Evolutionary conservation across 2,797 vertebrate genomes (phyloP), one percentile per base, ranked within the genome.

Genomic region (Arctocebus calabarensis): DNA sequence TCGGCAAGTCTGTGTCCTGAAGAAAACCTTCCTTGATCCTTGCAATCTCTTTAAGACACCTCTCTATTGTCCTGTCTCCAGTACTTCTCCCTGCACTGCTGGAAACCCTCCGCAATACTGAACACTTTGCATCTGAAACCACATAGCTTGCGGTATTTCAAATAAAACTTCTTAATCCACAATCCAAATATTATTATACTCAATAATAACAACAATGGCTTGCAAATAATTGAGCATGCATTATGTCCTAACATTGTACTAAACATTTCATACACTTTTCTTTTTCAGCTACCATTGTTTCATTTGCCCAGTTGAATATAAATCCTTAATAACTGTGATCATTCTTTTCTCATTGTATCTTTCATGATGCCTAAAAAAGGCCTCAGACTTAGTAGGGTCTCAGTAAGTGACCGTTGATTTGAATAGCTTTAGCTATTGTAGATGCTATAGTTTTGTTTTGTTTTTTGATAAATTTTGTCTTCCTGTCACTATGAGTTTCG

Each of bases 401-500:
- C 92, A 88, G 9, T 77, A 74, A 95, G 45, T 79, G 57, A 94
- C 37, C 40, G 59, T 10, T 55, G 23, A 89, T 82, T 88, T 93
- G 25, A 78, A 83, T 11, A 92, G 68, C 8, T 92, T 52, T 52
- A 52, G 48, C 14, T 52, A 52, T 16, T 52, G 82, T 82, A 27
- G 22, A 93, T 10, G 32, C 61, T 84, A 64, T 68, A 86, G 86
- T 70, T 70, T 93, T 75, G n/a, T n/a, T n/a, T n/a, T n/a, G n/a
- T n/a, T 84, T 84, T 52, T 70, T 90, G 74, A 14, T 74, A 90
- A 96, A 62, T 64, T 88, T 90, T 95, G 61, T 79, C 78, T 96
- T 71, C 62, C 37, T 66, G 19, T 88, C 71, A 81, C 75, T 91
- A 85, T 17, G 22, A 71, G 45, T 92, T 66, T 88, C 73, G 40